Conservation (phyloP, 2,113 vertebrate species). For the Colius striatus region DNA sequence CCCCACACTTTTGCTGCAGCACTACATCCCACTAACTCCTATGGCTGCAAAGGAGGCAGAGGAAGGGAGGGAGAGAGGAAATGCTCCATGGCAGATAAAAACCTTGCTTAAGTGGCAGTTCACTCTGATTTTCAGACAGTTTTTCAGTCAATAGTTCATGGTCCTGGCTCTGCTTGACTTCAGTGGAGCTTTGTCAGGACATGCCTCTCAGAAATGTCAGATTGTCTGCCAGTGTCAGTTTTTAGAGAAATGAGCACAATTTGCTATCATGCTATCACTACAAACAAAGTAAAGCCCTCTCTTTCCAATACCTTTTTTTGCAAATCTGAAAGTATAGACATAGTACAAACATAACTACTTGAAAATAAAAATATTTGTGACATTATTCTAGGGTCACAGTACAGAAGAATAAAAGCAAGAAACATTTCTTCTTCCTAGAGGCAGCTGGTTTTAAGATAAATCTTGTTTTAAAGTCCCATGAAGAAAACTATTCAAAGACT, state of each 20-base stretch:
- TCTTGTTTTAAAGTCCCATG: not conserved
- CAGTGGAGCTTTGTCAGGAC: not conserved
- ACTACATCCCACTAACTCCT: fast-evolving
- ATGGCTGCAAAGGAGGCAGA: fast-evolving
- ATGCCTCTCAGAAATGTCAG: not conserved
- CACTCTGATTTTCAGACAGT: not conserved
- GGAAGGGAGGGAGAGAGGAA: not conserved
- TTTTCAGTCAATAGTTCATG: not conserved
- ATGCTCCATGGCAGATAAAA: not conserved
- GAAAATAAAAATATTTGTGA: not conserved
- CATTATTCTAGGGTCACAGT: not conserved
- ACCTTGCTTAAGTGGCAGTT: not conserved
- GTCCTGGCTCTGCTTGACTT: not conserved
- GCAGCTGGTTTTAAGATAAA: not conserved
- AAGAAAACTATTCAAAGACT: not conserved
- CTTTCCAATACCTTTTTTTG: not conserved
- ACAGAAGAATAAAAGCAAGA: not conserved
- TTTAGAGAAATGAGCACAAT: not conserved
- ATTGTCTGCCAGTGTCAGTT: not conserved
- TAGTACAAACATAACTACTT: not conserved
- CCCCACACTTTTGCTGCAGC: not conserved
- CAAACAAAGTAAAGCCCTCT: not conserved
- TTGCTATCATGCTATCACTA: not conserved
- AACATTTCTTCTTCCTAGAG: not conserved
- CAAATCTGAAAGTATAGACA: not conserved